A percentile compares a stretch with the other conserved stretches of the same genome.
Evolutionary conservation across 2,113 vertebrate genomes (phyloP).

Genomic region (Oncorhynchus kisutch): DNA sequence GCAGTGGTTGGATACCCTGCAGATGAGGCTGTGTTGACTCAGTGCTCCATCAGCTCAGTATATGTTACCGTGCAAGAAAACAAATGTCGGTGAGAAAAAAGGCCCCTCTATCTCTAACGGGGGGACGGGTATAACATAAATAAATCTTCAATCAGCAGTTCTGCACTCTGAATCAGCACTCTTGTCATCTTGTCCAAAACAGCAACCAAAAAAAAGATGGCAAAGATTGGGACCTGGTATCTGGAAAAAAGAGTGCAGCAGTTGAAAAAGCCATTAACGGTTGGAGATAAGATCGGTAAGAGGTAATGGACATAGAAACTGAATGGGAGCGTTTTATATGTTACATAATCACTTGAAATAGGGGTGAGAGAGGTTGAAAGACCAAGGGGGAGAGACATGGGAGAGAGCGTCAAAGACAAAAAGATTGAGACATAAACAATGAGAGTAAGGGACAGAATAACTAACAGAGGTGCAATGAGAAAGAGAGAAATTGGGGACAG

Average conservation of each 20-base stretch:
- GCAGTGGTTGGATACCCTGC: constrained; percentile 15
- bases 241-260: constrained; percentile 29
- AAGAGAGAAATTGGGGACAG: neutral
- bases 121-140: neutral
- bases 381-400: constrained; percentile 14
- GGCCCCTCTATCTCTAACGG: neutral
- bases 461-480: neutral
- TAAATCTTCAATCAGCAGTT: constrained; percentile 20
- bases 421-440: neutral
- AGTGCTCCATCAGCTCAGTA: neutral
- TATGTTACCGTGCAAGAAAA: constrained; percentile 3
- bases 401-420: neutral
- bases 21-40: constrained; percentile 14
- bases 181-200: constrained; percentile 35
- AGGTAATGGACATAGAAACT: constrained; percentile 11
- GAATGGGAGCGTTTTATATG: constrained; percentile 38
- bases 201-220: neutral
- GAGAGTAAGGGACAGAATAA: neutral
- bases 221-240: constrained; percentile 41
- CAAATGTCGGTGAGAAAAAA: constrained; percentile 22
- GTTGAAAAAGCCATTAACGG: constrained; percentile 27
- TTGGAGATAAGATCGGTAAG: constrained; percentile 42
- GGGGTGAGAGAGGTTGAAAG: constrained; percentile 37
- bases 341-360: constrained; percentile 42
- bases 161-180: constrained; percentile 2